Evolutionary conservation across 2,113 vertebrate genomes (phyloP), one percentile per base, ranked within the genome.

Genomic region (Nycticebus coucang): DNA sequence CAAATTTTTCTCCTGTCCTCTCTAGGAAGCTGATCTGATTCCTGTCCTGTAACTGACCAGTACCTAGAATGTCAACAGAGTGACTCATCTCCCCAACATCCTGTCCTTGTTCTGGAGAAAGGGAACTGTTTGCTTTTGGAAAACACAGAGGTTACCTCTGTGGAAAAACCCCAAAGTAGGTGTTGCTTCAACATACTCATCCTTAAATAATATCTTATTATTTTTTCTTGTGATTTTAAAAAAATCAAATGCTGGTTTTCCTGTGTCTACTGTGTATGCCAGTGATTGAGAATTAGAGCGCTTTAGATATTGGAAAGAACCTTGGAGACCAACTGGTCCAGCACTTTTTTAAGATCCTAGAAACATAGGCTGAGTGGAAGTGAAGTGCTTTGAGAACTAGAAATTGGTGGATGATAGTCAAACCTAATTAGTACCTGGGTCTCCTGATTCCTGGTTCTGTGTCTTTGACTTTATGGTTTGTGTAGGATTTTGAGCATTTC

Each of bases 51-150:
- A 89, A 45, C 78, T 97, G 96, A 92, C 83, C 71, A 93, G 83
- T 83, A 96, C 91, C 96, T 97, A 87, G 97, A 91, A 96, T 96
- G 91, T 95, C 92, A 97, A 59, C 93, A 96, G 60, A 95, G 86
- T 97, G 95, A 97, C 66, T 97, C 80, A 94, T 87, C 85, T 95
- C 93, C 87, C 89, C 84, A 96, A 68, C 93, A 96, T 97, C 93
- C 96, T 96, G 94, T 96, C 66, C 95, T 93, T 95, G 81, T 95
- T 96, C 93, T 95, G 57, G 82, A 95, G 91, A 97, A 85, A 87
- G 75, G n/a, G 82, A 96, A 87, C 80, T 96, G 74, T 97, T 97
- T 91, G 92, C 88, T 33, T 97, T 95, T 93, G 92, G 93, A 91
- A 93, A 97, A 90, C 71, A 75, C 64, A 92, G 35, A 60, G 71